These are phyloP conservation scores for Drosophila aldrichi DNA, from an alignment of 2,888 invertebrate genomes.

Conservation along the genomic window DNA sequence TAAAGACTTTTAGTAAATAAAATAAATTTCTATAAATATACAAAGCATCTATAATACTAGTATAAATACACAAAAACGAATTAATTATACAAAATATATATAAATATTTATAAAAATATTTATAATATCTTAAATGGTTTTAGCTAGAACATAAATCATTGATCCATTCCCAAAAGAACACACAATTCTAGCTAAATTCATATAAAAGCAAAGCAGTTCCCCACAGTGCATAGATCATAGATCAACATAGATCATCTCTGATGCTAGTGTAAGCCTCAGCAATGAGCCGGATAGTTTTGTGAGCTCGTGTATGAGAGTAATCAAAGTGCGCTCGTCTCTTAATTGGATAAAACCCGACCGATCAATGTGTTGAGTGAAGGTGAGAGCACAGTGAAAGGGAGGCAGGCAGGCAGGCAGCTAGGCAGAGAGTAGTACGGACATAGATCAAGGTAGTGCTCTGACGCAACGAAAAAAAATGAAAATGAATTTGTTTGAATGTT, in stretches of 20 bases:
- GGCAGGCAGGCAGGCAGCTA: neutral
- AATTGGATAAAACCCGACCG: slow-evolving; percentile 52
- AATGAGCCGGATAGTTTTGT: neutral
- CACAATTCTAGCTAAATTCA: neutral
- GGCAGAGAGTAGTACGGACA: neutral
- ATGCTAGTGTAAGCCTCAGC: neutral
- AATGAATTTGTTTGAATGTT: slow-evolving; percentile 16
- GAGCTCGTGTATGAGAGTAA: slow-evolving; percentile 32
- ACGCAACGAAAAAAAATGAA: slow-evolving; percentile 27
- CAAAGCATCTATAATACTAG: neutral
- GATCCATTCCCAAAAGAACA: too few relatives aligned
- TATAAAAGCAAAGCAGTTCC: neutral
- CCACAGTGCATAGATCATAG: neutral
- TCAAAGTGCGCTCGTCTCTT: slow-evolving; percentile 52
- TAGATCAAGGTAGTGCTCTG: slow-evolving; percentile 18
- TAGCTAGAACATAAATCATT: neutral
- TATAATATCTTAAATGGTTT: neutral
- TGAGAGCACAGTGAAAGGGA: slow-evolving; percentile 1
- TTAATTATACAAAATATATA: too few relatives aligned
- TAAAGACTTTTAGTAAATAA: too few relatives aligned
- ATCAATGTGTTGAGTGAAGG: slow-evolving; percentile 16
- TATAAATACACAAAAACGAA: neutral
- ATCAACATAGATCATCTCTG: slow-evolving; percentile 36
- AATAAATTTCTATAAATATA: too few relatives aligned
- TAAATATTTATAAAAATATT: neutral